Percentiles rank a stretch among this genome's conserved stretches.
phyloP scores from a whole-genome alignment of 1,140 invertebrate species.

The Drosophila mayri region DNA sequence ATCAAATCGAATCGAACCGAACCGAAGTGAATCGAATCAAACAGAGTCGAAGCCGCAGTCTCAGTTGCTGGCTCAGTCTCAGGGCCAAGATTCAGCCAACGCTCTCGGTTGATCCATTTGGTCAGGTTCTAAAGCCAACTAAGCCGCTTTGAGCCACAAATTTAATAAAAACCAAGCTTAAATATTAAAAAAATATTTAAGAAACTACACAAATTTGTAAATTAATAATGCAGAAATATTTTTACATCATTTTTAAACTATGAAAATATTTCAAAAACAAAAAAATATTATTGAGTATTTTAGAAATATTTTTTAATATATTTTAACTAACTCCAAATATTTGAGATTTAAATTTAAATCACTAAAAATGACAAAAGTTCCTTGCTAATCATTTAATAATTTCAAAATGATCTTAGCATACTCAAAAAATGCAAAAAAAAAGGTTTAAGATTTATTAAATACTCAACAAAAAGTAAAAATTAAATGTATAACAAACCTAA shows the following conservation, averaged over 20 bases:
- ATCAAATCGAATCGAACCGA: slow-evolving; percentile 25
- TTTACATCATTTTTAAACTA: too few relatives aligned
- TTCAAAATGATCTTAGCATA: neutral
- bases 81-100: slow-evolving; percentile 14
- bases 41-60: neutral
- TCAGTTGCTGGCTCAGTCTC: neutral
- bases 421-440: neutral
- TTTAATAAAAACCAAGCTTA: too few relatives aligned
- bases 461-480: neutral
- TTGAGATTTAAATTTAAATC: neutral
- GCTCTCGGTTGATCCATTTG: slow-evolving; percentile 4
- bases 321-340: neutral
- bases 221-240: neutral
- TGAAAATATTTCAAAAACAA: neutral
- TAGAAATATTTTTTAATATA: neutral
- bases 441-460: too few relatives aligned
- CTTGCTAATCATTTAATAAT: neutral
- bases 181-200: neutral
- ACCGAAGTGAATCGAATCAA: slow-evolving; percentile 29
- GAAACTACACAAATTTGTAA: neutral
- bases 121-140: slow-evolving; percentile 7
- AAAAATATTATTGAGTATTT: neutral
- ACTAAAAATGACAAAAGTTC: neutral
- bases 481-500: neutral
- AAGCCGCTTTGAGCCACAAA: neutral